A percentile compares a stretch with the other conserved stretches of the same genome.
phyloP scores from a whole-genome alignment of 2,888 invertebrate genomes.

The Lepidocyrtinus sp. region DNA sequence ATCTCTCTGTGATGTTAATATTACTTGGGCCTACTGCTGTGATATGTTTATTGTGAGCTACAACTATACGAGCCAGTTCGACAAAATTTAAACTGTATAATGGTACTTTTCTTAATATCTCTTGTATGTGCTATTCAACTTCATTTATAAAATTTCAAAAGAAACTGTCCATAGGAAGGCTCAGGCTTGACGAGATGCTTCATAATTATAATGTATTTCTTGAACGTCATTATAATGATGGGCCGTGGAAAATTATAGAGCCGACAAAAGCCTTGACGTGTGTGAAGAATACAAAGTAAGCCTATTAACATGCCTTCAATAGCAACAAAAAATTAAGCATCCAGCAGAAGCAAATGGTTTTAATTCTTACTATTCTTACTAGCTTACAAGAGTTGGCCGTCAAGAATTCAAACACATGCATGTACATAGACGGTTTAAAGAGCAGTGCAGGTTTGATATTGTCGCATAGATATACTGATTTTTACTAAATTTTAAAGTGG shows the following conservation, averaged over 20 bases:
- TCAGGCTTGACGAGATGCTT: too few relatives aligned
- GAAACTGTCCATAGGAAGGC: too few relatives aligned
- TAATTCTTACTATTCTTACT: neutral
- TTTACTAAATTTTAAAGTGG: neutral
- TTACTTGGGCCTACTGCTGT: constrained; percentile 53
- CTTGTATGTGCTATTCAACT: too few relatives aligned
- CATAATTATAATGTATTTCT: constrained; percentile 56
- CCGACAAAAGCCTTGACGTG: constrained; percentile 55
- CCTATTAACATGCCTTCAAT: constrained; percentile 43
- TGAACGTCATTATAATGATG: constrained; percentile 48
- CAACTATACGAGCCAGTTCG: too few relatives aligned
- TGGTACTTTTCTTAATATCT: too few relatives aligned
- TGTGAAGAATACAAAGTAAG: constrained; percentile 52
- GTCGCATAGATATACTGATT: neutral
- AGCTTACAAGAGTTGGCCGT: too few relatives aligned
- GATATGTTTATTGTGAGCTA: constrained; percentile 29
- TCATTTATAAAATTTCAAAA: too few relatives aligned
- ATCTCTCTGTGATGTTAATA: constrained; percentile 14
- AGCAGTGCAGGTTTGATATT: neutral
- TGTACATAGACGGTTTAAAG: too few relatives aligned
- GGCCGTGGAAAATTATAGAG: constrained; percentile 43
- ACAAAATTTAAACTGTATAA: too few relatives aligned
- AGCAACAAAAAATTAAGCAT: constrained; percentile 16
- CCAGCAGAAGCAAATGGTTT: neutral
- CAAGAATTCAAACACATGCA: too few relatives aligned